Evolutionary conservation across 2,113 vertebrate genomes (phyloP).

Genomic region (Hydropotes inermis): DNA sequence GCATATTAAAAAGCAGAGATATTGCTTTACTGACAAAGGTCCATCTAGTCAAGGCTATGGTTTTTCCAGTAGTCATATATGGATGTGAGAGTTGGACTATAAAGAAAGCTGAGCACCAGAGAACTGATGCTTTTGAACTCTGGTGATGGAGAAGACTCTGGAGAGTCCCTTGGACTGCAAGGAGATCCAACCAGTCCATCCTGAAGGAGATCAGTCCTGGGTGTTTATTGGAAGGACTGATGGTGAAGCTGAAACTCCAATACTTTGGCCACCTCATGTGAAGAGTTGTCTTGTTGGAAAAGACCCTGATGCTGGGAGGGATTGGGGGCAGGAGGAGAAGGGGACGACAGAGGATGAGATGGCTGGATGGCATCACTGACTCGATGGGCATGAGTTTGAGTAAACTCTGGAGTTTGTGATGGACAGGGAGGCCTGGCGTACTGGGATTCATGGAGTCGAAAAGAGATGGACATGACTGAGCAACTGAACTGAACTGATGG

Average conservation of each 20-base stretch:
- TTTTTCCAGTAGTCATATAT: background rate
- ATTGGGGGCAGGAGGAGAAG: background rate
- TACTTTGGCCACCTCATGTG: background rate
- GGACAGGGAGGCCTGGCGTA: background rate
- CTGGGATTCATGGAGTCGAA: rapidly evolving
- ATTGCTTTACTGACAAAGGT: background rate
- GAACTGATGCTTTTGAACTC: background rate
- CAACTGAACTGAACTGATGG: background rate
- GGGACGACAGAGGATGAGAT: background rate
- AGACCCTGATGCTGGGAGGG: background rate
- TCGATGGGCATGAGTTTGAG: background rate
- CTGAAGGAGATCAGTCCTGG: background rate
- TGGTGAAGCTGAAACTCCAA: background rate
- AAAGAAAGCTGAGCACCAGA: background rate
- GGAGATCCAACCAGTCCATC: background rate
- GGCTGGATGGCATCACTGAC: background rate
- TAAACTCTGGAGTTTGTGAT: background rate
- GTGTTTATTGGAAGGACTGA: background rate
- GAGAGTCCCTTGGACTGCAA: background rate
- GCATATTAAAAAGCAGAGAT: background rate
- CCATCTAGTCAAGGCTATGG: rapidly evolving
- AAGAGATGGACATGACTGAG: rapidly evolving
- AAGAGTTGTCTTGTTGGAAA: background rate
- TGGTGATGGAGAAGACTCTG: background rate
- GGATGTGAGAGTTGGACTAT: background rate